Conservation (phyloP, 2,797 vertebrate species). For the Poeciliopsis gracilis region DNA sequence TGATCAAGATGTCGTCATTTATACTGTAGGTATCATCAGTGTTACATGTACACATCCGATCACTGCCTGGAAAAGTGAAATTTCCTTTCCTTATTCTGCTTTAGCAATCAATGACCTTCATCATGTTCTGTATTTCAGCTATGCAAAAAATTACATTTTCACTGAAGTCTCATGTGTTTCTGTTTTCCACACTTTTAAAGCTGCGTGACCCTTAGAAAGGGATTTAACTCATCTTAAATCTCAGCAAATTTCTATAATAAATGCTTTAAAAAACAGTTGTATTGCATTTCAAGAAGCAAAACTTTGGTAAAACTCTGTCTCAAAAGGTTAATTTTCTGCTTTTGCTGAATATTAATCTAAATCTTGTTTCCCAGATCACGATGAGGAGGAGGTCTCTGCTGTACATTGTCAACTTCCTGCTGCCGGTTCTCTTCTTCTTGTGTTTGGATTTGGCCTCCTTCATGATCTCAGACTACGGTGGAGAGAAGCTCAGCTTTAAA, state of each 20-base stretch:
- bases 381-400: constrained; percentile 51
- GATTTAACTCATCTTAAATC: neutral
- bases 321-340: neutral
- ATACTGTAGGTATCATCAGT: constrained; percentile 56
- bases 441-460: constrained; percentile 80
- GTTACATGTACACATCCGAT: neutral
- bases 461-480: constrained; percentile 70
- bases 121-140: neutral
- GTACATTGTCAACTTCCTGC: constrained; percentile 61
- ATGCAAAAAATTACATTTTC: neutral
- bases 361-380: constrained; percentile 39
- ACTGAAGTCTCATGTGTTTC: neutral
- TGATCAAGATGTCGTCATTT: constrained; percentile 56
- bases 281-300: neutral
- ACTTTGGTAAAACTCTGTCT: neutral
- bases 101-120: neutral
- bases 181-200: neutral
- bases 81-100: neutral
- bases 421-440: constrained; percentile 72
- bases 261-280: neutral
- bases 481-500: constrained; percentile 83
- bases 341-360: neutral
- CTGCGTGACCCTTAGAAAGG: neutral
- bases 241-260: neutral
- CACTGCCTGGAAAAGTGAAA: neutral